Base-by-base conservation (phyloP, 2,888 invertebrate species). In the Coenonympha arcania region DNA sequence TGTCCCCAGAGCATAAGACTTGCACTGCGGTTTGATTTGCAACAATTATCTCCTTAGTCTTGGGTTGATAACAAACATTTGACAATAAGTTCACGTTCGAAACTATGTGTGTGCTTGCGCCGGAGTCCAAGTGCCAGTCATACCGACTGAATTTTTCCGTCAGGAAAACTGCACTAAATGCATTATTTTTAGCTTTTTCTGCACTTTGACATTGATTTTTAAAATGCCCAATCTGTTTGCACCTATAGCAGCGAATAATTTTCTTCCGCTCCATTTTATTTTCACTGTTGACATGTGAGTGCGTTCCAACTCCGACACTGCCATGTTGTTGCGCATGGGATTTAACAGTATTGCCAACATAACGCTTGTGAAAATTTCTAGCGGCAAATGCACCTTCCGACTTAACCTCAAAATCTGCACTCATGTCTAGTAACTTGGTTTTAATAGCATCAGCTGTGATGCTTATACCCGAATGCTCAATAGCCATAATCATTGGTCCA, bases 141-240 rank as follows among this genome's bases (percentile, higher is more conserved):
- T 20, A 20, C 20, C 20, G 20, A 20, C 20, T 20, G 20, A 20
- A 20, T 20, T 20, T 20, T 20, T 20, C 20, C 20, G 20, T 20
- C 20, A 20, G 20, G 20, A 60, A 62, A 3, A 56, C 36, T 15
- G 56, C 59, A 49, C 54, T 58, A 28, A 61, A 61, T 22, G 56
- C 59, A 52, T 57, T 59, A 0, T 16, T 42, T 18, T 50, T 48
- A 11, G 15, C 22, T 36, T 55, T 54, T 11, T 40, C 34, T n/a
- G 15, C 15, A 39, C 20, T 20, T 20, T 20, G 3, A 30, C 58
- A 58, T 16, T 58, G 55, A 20, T 49, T 48, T 40, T 56, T 58
- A 22, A n/a, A 56, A 26, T 61, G 55, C 2, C 56, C 56, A 5
- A 24, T n/a, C 22, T 47, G 4, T 18, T 59, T 56, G 18, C 61